phyloP scores from a whole-genome alignment of 2,888 invertebrate genomes.

The Litoditis marina region DNA sequence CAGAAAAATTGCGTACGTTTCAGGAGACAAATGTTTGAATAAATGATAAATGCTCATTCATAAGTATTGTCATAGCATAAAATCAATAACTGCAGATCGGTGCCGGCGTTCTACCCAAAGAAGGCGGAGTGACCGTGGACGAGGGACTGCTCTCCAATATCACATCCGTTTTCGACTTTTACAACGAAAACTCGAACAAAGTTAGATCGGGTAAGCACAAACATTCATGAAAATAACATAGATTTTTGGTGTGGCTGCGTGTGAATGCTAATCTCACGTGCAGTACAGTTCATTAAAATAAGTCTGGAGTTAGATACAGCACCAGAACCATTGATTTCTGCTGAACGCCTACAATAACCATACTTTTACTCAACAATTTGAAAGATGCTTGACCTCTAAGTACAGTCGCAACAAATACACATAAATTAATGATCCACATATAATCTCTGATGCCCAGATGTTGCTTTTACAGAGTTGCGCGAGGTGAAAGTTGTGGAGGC shows the following conservation, averaged over 20 bases:
- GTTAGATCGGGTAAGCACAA: conserved; percentile 16
- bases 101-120: conserved; percentile 14
- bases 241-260: conserved; percentile 14
- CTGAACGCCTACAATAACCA: no score
- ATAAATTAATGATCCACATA: no score
- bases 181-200: conserved; percentile 23
- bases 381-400: no score
- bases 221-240: conserved; percentile 10
- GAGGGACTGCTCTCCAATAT: conserved; percentile 33
- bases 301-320: no score
- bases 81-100: conserved; percentile 8
- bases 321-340: no score
- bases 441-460: no score
- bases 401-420: no score
- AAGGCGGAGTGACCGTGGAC: neutral
- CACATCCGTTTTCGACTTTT: conserved; percentile 35
- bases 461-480: conserved; percentile 12
- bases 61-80: neutral
- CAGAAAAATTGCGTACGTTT: neutral
- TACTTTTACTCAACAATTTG: no score
- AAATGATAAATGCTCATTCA: neutral
- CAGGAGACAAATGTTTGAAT: neutral
- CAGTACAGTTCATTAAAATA: no score
- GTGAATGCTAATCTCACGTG: no score
- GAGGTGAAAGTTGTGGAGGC: neutral